These are phyloP conservation scores for Meda fulgida DNA, from an alignment of 2,797 vertebrate genomes.

Conservation along the genomic window DNA sequence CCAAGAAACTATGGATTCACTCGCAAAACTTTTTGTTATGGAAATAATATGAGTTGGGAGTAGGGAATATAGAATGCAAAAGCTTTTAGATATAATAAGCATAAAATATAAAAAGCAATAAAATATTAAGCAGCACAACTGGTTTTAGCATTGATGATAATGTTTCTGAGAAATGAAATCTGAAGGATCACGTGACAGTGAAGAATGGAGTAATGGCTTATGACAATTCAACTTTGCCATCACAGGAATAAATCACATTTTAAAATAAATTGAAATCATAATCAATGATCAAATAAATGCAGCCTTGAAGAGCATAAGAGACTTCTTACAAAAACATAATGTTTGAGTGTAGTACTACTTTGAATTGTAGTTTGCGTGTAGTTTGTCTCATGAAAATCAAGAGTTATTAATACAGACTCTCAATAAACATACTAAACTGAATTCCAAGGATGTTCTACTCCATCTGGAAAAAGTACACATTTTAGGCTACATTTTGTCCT, in stretches of 20 bases:
- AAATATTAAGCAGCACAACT: background rate
- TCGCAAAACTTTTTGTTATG: background rate
- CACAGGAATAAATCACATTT: background rate
- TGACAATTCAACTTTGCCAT: background rate
- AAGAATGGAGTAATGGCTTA: background rate
- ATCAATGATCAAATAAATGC: background rate
- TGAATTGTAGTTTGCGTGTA: background rate
- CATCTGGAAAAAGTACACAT: background rate
- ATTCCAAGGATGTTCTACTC: background rate
- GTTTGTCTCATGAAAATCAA: background rate
- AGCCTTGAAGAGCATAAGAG: background rate
- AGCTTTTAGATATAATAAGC: too few species aligned
- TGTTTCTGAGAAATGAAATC: background rate
- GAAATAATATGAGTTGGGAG: background rate
- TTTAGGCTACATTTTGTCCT: conserved; percentile 15
- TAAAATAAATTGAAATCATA: background rate
- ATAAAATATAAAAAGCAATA: background rate
- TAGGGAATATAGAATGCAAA: too few species aligned
- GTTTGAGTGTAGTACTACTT: too few species aligned
- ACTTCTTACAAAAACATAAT: background rate
- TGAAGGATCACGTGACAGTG: background rate
- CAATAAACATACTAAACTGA: background rate
- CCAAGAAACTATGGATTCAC: background rate
- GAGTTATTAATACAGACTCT: background rate
- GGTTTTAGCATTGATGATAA: background rate